Conservation (phyloP, 2,888 invertebrate genomes). For the Tinea semifulvella region DNA sequence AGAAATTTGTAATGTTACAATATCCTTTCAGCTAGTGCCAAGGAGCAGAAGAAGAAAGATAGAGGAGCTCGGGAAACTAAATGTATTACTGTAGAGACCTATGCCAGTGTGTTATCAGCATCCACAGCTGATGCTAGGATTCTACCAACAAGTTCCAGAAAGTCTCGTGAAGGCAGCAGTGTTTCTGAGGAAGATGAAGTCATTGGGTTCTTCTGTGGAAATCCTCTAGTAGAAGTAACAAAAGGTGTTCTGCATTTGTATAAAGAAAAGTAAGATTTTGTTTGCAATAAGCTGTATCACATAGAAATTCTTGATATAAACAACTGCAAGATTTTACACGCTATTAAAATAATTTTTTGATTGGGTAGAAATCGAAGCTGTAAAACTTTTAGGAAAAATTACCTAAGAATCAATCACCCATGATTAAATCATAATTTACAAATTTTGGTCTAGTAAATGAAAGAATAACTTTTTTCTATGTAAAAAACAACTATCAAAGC, state of each 20-base stretch:
- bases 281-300: too few relatives aligned
- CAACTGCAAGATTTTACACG: too few relatives aligned
- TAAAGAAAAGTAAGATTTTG: constrained; percentile 86
- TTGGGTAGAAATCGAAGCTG: too few relatives aligned
- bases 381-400: too few relatives aligned
- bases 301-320: too few relatives aligned
- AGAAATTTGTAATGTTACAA: too few relatives aligned
- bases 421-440: too few relatives aligned
- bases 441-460: too few relatives aligned
- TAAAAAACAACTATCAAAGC: too few relatives aligned
- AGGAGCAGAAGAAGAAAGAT: constrained; percentile 62
- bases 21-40: constrained; percentile 44
- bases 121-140: constrained; percentile 60
- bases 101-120: constrained; percentile 71
- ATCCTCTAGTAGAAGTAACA: constrained; percentile 96
- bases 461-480: too few relatives aligned
- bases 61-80: constrained; percentile 74
- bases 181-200: constrained; percentile 54
- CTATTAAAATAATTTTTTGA: too few relatives aligned
- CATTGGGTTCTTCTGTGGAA: constrained; percentile 91
- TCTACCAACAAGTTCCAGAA: constrained; percentile 70
- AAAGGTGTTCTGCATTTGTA: constrained; percentile 97
- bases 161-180: constrained; percentile 49
- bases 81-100: constrained; percentile 83
- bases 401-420: too few relatives aligned